phyloP scores from a whole-genome alignment of 2,797 vertebrate species.

The Taenioides sp. region DNA sequence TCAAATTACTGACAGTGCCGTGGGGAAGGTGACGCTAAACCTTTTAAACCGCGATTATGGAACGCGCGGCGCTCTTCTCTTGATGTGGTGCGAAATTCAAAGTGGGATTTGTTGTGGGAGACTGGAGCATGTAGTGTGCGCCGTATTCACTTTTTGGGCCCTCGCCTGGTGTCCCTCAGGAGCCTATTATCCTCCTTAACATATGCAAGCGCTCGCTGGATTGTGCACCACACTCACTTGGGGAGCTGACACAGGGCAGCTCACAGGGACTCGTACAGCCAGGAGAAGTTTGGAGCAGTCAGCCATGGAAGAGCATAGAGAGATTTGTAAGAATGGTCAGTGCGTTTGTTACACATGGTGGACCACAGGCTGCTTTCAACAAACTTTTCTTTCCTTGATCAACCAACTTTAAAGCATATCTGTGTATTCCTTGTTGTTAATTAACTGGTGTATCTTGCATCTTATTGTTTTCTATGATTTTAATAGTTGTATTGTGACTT shows the following conservation, averaged over 20 bases:
- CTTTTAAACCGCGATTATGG: slow-evolving; percentile 60
- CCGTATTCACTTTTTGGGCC: slow-evolving; percentile 69
- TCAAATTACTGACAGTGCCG: slow-evolving; percentile 65
- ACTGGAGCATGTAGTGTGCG: slow-evolving; percentile 54
- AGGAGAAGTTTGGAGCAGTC: slow-evolving; percentile 71
- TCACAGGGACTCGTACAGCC: slow-evolving; percentile 68
- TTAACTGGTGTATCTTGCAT: too few relatives aligned
- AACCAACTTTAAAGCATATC: too few relatives aligned
- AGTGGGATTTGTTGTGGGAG: slow-evolving; percentile 66
- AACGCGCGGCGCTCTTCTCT: slow-evolving; percentile 58
- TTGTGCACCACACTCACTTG: slow-evolving; percentile 77
- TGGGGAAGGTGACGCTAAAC: slow-evolving; percentile 58
- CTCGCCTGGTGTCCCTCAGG: slow-evolving; percentile 73
- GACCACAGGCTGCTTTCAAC: background rate
- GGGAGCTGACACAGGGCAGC: slow-evolving; percentile 76
- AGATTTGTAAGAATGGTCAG: background rate
- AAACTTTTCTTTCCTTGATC: background rate
- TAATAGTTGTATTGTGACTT: too few relatives aligned
- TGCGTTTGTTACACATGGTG: background rate
- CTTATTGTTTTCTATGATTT: too few relatives aligned
- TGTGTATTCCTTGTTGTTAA: too few relatives aligned
- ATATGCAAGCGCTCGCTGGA: slow-evolving; percentile 77
- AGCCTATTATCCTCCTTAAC: slow-evolving; percentile 78
- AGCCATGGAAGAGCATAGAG: slow-evolving; percentile 47
- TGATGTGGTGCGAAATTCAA: slow-evolving; percentile 56